Evolutionary conservation across 2,797 vertebrate genomes (phyloP).

Genomic region (Kryptolebias ocellatus): DNA sequence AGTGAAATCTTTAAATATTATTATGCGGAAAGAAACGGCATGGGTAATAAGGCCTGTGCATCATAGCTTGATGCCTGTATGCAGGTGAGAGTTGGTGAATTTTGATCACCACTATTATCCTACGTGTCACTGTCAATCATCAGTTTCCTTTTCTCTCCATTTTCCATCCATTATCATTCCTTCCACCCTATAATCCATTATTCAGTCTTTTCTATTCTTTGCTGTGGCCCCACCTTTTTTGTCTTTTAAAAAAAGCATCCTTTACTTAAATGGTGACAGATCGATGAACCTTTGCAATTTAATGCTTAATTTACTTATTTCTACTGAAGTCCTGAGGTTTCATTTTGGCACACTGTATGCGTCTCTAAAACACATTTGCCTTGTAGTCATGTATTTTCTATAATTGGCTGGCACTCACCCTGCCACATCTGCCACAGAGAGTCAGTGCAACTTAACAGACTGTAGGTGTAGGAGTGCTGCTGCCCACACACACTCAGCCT

Average conservation of each 20-base stretch:
- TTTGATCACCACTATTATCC: constrained; percentile 57
- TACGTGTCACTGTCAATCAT: constrained; percentile 63
- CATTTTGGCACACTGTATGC: constrained; percentile 35
- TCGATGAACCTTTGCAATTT: constrained; percentile 67
- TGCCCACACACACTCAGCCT: constrained; percentile 53
- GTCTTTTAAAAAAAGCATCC: constrained; percentile 15
- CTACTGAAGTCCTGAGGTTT: constrained; percentile 41
- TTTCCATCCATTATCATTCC: constrained; percentile 38
- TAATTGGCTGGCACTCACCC: constrained; percentile 42
- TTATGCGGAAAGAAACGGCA: too few relatives aligned
- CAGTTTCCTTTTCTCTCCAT: constrained; percentile 33
- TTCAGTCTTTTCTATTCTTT: constrained; percentile 37
- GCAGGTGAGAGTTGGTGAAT: constrained; percentile 52
- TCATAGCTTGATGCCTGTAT: constrained; percentile 57
- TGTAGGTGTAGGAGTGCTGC: constrained; percentile 69
- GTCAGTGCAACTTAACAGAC: constrained; percentile 66
- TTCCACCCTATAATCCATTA: constrained; percentile 50
- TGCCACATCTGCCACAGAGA: constrained; percentile 68
- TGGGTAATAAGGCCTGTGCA: constrained; percentile 18
- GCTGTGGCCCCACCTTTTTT: constrained; percentile 33
- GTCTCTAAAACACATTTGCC: constrained; percentile 11
- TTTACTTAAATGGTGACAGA: constrained; percentile 55
- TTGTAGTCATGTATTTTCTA: constrained; percentile 52
- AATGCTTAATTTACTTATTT: constrained; percentile 59
- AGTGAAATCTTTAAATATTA: not conserved